Evolutionary conservation across 2,888 invertebrate species (phyloP), one percentile per base, ranked within the genome.

Genomic region (Nemotelus nigrinus): DNA sequence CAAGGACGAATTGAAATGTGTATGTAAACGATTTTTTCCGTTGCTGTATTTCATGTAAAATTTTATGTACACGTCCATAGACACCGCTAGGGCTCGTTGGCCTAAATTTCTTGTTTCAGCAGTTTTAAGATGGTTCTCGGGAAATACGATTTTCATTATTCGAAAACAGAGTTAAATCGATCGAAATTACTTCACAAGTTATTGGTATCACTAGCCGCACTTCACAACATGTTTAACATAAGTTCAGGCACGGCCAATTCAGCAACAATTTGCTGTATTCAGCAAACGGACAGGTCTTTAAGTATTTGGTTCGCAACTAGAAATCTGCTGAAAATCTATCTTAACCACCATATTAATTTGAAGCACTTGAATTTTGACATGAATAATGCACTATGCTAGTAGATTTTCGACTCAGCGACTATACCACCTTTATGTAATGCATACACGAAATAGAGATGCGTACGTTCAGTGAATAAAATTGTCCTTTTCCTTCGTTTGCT

Each of bases 1-100:
- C 58, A 58, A 58, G 58, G 39, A 41, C 3, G 45, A 65, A 47
- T 41, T 4, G 5, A 3, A 25, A 43, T 44, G 45, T n/a, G 8
- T 50, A 45, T 48, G 7, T 60, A 60, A 43, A 60, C 74, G 63
- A 60, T 63, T 48, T 74, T 74, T 74, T 63, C 44, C 70, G 43
- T 60, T 74, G 50, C 60, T 57, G 60, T 60, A 63, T 63, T 74
- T 41, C 74, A 63, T 74, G 63, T 72, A 74, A 74, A 74, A 74
- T 50, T 74, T 48, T n/a, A 50, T 60, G 53, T 70, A 70, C 55
- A 70, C 70, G 44, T 53, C 70, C 3, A 10, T 39, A 55, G 53
- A 70, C 55, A 70, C 70, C 39, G 70, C 70, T 55, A 43, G 70
- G 55, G 53, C 55, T 25, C 53, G 74, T 10, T 74, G 74, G 41